phyloP scores from a whole-genome alignment of 2,888 invertebrate genomes.

The Ennomos quercinarius region DNA sequence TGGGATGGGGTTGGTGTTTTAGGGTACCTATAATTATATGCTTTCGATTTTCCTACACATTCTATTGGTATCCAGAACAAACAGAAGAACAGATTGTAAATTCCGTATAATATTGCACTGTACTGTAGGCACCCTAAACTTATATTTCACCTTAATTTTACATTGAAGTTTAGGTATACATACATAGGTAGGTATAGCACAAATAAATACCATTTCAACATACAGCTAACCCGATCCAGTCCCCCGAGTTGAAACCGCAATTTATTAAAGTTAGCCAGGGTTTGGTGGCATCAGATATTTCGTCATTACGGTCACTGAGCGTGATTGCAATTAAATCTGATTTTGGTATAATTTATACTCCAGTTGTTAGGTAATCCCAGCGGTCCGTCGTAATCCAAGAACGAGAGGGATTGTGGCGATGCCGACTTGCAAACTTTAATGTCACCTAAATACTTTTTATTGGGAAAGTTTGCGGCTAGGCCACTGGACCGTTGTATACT shows the following conservation, averaged over 20 bases:
- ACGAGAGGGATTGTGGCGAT: conserved; percentile 31
- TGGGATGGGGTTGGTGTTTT: too few relatives aligned
- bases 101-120: too few relatives aligned
- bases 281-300: conserved; percentile 49
- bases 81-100: too few relatives aligned
- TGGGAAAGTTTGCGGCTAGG: conserved; percentile 32
- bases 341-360: conserved; percentile 53
- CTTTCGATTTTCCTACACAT: too few relatives aligned
- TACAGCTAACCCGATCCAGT: conserved; percentile 5
- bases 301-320: conserved; percentile 54
- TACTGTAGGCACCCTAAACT: too few relatives aligned
- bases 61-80: too few relatives aligned
- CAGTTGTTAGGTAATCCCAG: conserved; percentile 47
- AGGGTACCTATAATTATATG: too few relatives aligned
- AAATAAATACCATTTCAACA: conserved; percentile 7
- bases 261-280: conserved; percentile 40
- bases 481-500: conserved; percentile 4
- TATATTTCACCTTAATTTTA: too few relatives aligned
- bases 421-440: conserved; percentile 37
- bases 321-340: conserved; percentile 59
- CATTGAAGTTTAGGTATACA: too few relatives aligned
- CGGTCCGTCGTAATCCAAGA: conserved; percentile 42
- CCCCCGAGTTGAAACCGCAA: conserved; percentile 34
- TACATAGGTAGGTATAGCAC: too few relatives aligned
- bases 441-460: conserved; percentile 39